These are phyloP conservation scores for Forbesichthys agassizii DNA, from an alignment of 2,113 vertebrate species.

Conservation along the genomic window DNA sequence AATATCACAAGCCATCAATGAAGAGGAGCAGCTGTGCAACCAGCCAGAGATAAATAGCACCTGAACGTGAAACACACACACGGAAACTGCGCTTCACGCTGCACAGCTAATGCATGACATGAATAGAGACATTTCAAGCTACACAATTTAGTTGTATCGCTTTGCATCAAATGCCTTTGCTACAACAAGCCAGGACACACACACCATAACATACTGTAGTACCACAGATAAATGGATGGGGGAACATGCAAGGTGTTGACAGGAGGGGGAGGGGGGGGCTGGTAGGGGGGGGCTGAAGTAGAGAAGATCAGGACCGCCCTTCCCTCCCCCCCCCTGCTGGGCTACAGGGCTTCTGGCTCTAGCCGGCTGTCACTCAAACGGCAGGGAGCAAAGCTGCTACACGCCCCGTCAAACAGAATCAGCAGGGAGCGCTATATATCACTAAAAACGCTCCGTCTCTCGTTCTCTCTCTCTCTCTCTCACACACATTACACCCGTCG, in stretches of 20 bases:
- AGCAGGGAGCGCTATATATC: slow-evolving; percentile 83
- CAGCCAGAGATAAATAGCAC: no score
- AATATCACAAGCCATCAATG: no score
- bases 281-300: neutral
- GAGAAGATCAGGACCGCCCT: neutral
- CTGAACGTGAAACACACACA: no score
- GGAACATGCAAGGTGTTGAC: neutral
- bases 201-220: no score
- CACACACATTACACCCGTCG: slow-evolving; percentile 62
- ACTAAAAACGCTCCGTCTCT: slow-evolving; percentile 56
- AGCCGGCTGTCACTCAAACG: slow-evolving; percentile 80
- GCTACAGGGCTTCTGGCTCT: slow-evolving; percentile 67
- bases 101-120: no score
- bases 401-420: slow-evolving; percentile 65
- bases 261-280: neutral
- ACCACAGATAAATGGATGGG: neutral
- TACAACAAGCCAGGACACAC: no score
- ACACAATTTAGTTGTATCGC: no score
- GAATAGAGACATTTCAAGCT: no score
- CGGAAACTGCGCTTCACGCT: no score
- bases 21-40: no score
- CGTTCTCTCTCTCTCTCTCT: slow-evolving; percentile 49
- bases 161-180: no score
- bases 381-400: slow-evolving; percentile 77
- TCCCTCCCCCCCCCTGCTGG: slow-evolving; percentile 46